Percentiles rank a stretch among this genome's conserved stretches.
phyloP scores from a whole-genome alignment of 2,888 invertebrate species.

The Mesoligia furuncula region DNA sequence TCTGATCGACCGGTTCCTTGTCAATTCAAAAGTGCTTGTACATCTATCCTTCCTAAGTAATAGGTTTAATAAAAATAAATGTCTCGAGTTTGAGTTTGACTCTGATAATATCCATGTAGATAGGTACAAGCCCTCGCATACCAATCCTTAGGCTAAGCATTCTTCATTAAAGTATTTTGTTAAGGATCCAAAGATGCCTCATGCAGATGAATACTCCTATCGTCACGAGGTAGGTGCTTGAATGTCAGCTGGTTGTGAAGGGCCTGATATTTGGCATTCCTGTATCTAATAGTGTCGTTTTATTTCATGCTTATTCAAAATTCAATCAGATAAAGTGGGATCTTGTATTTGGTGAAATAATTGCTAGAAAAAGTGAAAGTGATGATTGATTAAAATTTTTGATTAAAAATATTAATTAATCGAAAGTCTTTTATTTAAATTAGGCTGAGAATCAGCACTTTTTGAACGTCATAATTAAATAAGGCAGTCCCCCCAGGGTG shows the following conservation, averaged over 20 bases:
- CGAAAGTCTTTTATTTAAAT: not conserved
- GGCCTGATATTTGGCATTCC: slow-evolving; percentile 63
- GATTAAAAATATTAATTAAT: too few relatives aligned
- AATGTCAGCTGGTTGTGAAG: slow-evolving; percentile 62
- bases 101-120: not conserved
- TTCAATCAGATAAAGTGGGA: slow-evolving; percentile 17
- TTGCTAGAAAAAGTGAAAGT: not conserved
- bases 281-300: slow-evolving; percentile 50
- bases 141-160: slow-evolving; percentile 21
- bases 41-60: not conserved
- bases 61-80: not conserved
- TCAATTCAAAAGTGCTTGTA: not conserved
- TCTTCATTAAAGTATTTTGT: slow-evolving; percentile 41
- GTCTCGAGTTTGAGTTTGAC: not conserved
- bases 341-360: not conserved
- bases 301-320: slow-evolving; percentile 39
- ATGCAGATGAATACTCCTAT: slow-evolving; percentile 52
- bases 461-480: not conserved
- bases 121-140: not conserved
- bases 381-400: not conserved
- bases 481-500: not conserved
- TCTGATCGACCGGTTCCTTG: not conserved
- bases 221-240: slow-evolving; percentile 58
- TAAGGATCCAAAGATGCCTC: slow-evolving; percentile 52
- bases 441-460: not conserved